Conservation (phyloP, 2,888 invertebrate species). For the Synanthedon vespiformis region DNA sequence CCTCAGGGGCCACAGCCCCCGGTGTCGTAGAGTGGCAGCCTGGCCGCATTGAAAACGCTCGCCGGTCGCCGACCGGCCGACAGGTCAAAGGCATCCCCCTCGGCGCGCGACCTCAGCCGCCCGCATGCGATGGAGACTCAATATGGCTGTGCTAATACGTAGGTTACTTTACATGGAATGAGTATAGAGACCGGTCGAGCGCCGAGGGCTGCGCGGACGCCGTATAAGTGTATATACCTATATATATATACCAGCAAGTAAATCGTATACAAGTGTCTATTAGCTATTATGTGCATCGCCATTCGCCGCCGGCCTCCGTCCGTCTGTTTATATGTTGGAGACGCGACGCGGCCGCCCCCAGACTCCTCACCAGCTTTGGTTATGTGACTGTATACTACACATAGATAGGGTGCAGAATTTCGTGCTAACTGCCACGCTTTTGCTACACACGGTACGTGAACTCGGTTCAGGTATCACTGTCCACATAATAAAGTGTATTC, state of each 20-base stretch:
- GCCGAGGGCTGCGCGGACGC: constrained; percentile 31
- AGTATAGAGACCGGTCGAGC: constrained; percentile 32
- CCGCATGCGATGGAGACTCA: constrained; percentile 19
- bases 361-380: constrained; percentile 34
- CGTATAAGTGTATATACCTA: constrained; percentile 1
- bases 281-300: constrained; percentile 9
- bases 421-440: constrained; percentile 64
- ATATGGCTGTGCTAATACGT: constrained; percentile 62
- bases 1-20: constrained; percentile 61
- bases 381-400: constrained; percentile 28
- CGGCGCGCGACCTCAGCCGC: constrained; percentile 36
- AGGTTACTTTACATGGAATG: constrained; percentile 40
- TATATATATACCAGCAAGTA: constrained; percentile 8
- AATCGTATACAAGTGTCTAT: constrained; percentile 23
- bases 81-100: constrained; percentile 35
- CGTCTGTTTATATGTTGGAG: constrained; percentile 6
- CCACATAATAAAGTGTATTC: constrained; percentile 51
- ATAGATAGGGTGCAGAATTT: constrained; percentile 62
- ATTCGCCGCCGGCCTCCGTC: constrained; percentile 9
- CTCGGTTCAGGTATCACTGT: constrained; percentile 45
- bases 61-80: constrained; percentile 31
- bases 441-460: constrained; percentile 41
- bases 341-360: constrained; percentile 16
- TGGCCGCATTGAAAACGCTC: constrained; percentile 25
- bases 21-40: constrained; percentile 47